Base-by-base conservation (phyloP, 1,140 invertebrate genomes). In the Geopemphigus sp. region DNA sequence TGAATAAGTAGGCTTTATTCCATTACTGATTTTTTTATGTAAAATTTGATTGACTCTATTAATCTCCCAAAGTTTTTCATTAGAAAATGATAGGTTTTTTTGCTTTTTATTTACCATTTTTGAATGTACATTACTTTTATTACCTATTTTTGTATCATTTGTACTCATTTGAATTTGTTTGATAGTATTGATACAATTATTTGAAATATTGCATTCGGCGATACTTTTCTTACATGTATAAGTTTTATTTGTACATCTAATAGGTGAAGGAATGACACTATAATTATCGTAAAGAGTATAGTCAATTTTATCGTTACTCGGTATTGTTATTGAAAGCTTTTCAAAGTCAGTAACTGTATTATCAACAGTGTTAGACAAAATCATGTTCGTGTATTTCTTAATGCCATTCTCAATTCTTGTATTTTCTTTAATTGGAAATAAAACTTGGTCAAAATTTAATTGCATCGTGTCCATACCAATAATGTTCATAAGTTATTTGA, bases 51-150 rank as follows among this genome's bases (percentile, higher is more conserved):
- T 66, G n/a, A 66, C 63, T 1, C 63, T 66, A 22, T 66, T 66
- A 66, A 66, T 66, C 22, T 66, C 63, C 63, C 63, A 66, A 22
- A 66, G n/a, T 1, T 66, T 45, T 66, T 66, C 19, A 66, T 66
- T 66, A 39, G 63, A 66, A 66, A 66, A 66, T 45, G 63, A 66
- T 66, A 66, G 11, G 15, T 66, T 66, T 39, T 66, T 66, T 66
- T 66, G 63, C 32, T 45, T 66, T 66, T 66, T 45, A 66, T 45
- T 39, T 12, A 8, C 5, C n/a, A 24, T 66, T 66, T 66, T 39
- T 14, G 12, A 1, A 0, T 5, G 63, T 22, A 63, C 8, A 12
- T 63, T 32, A 32, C 19, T 32, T 11, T n/a, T 32, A 22, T 12
- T 12, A 17, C n/a, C 17, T 64, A 17, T 39, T 39, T 11, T 39